Evolutionary conservation across 2,888 invertebrate species (phyloP).

Genomic region (Dryococelus australis): DNA sequence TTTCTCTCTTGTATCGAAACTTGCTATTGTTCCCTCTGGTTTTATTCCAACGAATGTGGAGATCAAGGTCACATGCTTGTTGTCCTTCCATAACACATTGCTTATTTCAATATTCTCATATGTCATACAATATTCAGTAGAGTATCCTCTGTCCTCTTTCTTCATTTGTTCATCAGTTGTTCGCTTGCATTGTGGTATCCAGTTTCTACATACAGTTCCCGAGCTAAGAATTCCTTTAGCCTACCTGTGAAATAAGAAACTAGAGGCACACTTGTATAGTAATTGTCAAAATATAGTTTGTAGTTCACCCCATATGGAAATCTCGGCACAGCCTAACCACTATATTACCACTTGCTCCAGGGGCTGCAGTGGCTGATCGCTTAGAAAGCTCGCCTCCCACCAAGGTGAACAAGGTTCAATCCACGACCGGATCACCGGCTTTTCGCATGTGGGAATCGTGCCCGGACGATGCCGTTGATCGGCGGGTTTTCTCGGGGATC

Average conservation of each 20-base stretch:
- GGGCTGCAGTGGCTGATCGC: no score
- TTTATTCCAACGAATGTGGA: background rate
- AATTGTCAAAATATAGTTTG: conserved; percentile 54
- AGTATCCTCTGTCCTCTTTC: no score
- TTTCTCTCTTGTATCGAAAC: background rate
- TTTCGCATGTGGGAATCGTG: no score
- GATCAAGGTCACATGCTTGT: background rate
- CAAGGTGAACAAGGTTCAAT: no score
- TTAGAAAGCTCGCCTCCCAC: no score
- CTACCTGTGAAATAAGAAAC: conserved; percentile 47
- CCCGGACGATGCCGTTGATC: no score
- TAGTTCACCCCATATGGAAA: conserved; percentile 45
- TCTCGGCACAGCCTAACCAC: conserved; percentile 44
- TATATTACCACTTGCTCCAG: conserved; percentile 47
- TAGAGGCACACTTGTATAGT: conserved; percentile 51
- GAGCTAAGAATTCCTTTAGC: conserved; percentile 49
- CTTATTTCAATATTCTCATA: background rate
- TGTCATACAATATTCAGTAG: no score
- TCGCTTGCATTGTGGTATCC: background rate
- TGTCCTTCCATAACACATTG: background rate
- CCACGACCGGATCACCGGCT: no score
- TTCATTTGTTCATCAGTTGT: background rate
- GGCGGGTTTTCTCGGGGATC: no score
- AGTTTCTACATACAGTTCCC: background rate
- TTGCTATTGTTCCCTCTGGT: background rate